Conservation (phyloP, 2,888 invertebrate genomes). For the Rhogogaster chlorosoma region DNA sequence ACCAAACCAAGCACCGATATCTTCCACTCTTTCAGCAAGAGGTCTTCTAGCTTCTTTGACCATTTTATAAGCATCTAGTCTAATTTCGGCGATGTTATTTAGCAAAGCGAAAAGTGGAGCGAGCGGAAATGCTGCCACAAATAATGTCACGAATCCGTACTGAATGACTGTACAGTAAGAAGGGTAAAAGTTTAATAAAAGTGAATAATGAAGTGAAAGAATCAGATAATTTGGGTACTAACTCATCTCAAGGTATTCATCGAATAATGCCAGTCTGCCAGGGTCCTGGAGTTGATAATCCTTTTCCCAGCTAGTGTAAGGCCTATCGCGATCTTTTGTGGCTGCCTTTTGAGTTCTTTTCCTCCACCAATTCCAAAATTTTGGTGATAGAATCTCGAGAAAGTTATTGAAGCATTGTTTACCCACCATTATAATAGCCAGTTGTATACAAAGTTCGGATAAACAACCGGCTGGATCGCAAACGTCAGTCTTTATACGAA, state of each 20-base stretch:
- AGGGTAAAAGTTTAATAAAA: conserved; percentile 5
- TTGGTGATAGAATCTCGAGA: conserved; percentile 94
- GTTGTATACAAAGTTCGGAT: conserved; percentile 93
- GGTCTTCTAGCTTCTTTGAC: conserved; percentile 96
- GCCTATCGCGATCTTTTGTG: conserved; percentile 86
- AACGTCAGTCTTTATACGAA: conserved; percentile 90
- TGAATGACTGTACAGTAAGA: conserved; percentile 88
- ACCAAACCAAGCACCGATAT: conserved; percentile 96
- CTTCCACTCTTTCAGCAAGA: conserved; percentile 92
- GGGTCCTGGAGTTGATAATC: conserved; percentile 96
- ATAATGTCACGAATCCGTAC: conserved; percentile 97
- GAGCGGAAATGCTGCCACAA: conserved; percentile 98
- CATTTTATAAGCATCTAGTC: conserved; percentile 97
- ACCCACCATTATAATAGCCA: conserved; percentile 96
- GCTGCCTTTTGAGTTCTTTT: conserved; percentile 88
- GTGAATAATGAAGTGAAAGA: neutral
- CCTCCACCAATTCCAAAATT: conserved; percentile 95
- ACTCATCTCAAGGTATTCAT: conserved; percentile 99
- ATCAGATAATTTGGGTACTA: conserved; percentile 72
- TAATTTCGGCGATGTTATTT: conserved; percentile 97
- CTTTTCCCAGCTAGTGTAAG: conserved; percentile 94
- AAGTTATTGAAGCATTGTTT: conserved; percentile 97
- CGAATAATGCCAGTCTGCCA: conserved; percentile 93
- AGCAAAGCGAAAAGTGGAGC: conserved; percentile 97
- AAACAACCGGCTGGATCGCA: conserved; percentile 97